Base-by-base conservation (phyloP, 2,888 invertebrate genomes). In the Drosophila putrida region DNA sequence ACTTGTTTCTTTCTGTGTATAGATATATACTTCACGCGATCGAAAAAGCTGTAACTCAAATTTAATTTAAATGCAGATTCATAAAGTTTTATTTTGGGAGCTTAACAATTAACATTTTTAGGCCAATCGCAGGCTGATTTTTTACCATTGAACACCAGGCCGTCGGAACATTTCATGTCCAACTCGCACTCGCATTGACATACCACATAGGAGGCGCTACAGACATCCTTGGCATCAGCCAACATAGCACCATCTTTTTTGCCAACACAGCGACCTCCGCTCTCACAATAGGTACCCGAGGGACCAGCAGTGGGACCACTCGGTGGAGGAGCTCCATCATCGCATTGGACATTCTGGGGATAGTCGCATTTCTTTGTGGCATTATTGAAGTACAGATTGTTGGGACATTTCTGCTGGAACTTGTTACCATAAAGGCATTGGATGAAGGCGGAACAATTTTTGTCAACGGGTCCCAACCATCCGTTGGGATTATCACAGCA, bases 101-200 rank as follows among this genome's bases (percentile, higher is more conserved):
- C 33, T 82, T 65, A 80, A 35, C 87, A 87, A 0, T 67, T 51
- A 4, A 72, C 61, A 38, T 72, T 80, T 3, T 0, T 3, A 0
- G 89, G 80, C 90, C 88, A 90, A 63, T 90, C 86, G 54, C 90
- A 90, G 2, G 66, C 46, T 15, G 0, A 60, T 2, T 2, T 1
- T 51, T 11, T 1, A 1, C 4, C 20, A 53, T 88, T 83, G 33
- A 74, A 90, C 4, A 83, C 49, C n/a, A 89, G 61, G 0, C 73
- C 70, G 0, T 49, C 2, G 2, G 51, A 5, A 28, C 90, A 90
- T 6, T 8, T 54, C 3, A 78, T 68, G 25, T 49, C 25, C 3
- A 90, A 60, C 68, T 90, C 90, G 38, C 90, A 90, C 53, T 90
- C 90, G 59, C 90, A 90, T 38, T 90, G 90, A 35, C 90, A 90